Evolutionary conservation across 1,140 invertebrate species (phyloP), one percentile per base, ranked within the genome.

Genomic region (Neelides sp.): DNA sequence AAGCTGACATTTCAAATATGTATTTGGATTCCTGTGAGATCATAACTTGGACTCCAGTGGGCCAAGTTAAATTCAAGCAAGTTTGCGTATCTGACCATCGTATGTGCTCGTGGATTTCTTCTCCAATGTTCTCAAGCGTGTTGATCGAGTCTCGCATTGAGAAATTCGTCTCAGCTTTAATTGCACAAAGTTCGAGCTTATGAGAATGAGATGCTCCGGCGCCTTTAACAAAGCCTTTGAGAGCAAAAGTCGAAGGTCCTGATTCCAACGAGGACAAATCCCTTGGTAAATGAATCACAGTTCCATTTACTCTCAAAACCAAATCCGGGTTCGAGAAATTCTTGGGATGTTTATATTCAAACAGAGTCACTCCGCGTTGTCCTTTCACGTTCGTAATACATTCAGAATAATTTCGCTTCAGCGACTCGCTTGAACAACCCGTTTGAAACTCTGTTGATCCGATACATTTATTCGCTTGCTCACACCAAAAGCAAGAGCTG

Each of bases 241-340:
- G 19, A 2, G 41, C 28, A 7, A 54, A 17, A 3, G 44, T 37
- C 7, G 41, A 47, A 4, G 56, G 36, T 2, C 48, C 40, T 22
- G 24, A n/a, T n/a, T n/a, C 22, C 19, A 28, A 27, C 39, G 22
- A 22, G 26, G 7, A 15, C 30, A 10, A 24, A 39, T 23, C 43
- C 27, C 4, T 20, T 28, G 15, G 26, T 34, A 20, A 20, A 47
- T 3, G 28, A 7, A 8, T 32, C n/a, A 32, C n/a, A 13, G 28
- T 5, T n/a, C 28, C 28, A 32, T n/a, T 5, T n/a, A 32, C 28
- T 8, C 28, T 32, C 28, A 32, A 32, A 32, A 32, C 7, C 28
- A 8, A 79, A 64, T 95, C 90, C 1, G 91, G 90, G 60, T 90
- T 84, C 4, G 78, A 79, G 58, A 77, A 80, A 64, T 94, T 86